Conservation (phyloP, 1,140 invertebrate genomes). For the Drosophila littoralis region DNA sequence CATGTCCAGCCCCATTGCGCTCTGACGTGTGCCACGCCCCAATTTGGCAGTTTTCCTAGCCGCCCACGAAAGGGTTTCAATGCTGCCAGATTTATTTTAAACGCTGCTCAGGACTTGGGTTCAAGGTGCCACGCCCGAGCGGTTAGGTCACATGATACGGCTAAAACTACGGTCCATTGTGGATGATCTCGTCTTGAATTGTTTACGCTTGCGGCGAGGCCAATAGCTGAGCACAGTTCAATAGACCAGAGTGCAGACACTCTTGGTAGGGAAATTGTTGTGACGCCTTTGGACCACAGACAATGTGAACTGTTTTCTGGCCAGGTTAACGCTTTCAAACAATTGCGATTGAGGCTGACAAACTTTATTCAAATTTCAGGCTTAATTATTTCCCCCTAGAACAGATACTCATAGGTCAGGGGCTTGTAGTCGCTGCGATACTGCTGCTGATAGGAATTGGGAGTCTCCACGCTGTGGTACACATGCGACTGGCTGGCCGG, state of each 20-base stretch:
- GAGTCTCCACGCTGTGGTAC: slow-evolving; percentile 74
- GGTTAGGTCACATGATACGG: slow-evolving; percentile 27
- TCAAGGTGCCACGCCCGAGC: slow-evolving; percentile 22
- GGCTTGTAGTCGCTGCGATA: slow-evolving; percentile 77
- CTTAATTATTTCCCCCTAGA: slow-evolving; percentile 32
- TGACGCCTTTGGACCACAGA: slow-evolving; percentile 4
- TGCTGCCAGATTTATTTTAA: slow-evolving; percentile 21
- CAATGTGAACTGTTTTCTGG: background rate
- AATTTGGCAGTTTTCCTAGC: background rate
- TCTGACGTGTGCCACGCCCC: slow-evolving; percentile 18
- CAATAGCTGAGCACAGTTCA: slow-evolving; percentile 39
- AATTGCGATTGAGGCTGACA: slow-evolving; percentile 14
- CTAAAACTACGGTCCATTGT: slow-evolving; percentile 7
- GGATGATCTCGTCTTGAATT: slow-evolving; percentile 10
- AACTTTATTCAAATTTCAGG: slow-evolving; percentile 76
- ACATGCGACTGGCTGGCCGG: slow-evolving; percentile 61
- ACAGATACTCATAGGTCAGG: slow-evolving; percentile 72
- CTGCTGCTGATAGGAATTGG: slow-evolving; percentile 77
- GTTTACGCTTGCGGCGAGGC: slow-evolving; percentile 25
- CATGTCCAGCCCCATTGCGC: slow-evolving; percentile 13
- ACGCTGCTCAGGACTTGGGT: background rate
- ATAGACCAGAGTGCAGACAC: slow-evolving; percentile 20
- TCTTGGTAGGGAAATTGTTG: slow-evolving; percentile 43
- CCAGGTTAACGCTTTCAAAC: background rate
- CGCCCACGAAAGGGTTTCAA: background rate